Base-by-base conservation (phyloP, 2,888 invertebrate species). In the Epinotia ramella region DNA sequence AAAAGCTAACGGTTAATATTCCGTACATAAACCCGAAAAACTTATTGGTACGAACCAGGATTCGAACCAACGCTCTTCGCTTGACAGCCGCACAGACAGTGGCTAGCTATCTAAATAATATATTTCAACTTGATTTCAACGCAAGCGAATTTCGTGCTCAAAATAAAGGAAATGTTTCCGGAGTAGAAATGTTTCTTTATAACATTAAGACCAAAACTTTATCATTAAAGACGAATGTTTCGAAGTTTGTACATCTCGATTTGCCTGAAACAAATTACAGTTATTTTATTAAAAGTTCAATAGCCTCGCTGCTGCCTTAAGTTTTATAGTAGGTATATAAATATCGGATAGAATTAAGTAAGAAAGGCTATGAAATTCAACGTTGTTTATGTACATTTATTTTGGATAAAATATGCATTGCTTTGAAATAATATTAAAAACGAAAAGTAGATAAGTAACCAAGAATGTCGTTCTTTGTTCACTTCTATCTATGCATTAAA, bases 201-300 rank as follows among this genome's bases (percentile, higher is more conserved):
- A 20, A 64, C 64, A 64, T 64, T 46, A 20, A n/a, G 64, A 13
- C 18, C 18, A 7, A 64, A 64, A 64, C 44, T 64, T 64, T 46
- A 64, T 64, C 20, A 20, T 64, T 64, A 44, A 46, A 64, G 12
- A 64, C 20, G 44, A 46, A 64, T 64, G 20, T 20, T 46, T 6
- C 4, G 20, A 64, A 64, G 64, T 64, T 64, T 64, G 64, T 64
- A 18, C 20, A 44, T 64, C 49, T 49, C 64, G 59, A 24, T 56
- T 62, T 13, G 20, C 40, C n/a, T 62, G 16, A 5, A 9, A 18
- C 40, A n/a, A 49, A 40, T 57, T 63, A 63, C 40, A 18, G 63
- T 9, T 44, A 57, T 57, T 57, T 40, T 44, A 40, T 44, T n/a
- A 63, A 64, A 64, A 64, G 59, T 20, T 24, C 59, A 49, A 49